phyloP scores from a whole-genome alignment of 2,113 vertebrate genomes.

The Chaetorhynchus papuensis region DNA sequence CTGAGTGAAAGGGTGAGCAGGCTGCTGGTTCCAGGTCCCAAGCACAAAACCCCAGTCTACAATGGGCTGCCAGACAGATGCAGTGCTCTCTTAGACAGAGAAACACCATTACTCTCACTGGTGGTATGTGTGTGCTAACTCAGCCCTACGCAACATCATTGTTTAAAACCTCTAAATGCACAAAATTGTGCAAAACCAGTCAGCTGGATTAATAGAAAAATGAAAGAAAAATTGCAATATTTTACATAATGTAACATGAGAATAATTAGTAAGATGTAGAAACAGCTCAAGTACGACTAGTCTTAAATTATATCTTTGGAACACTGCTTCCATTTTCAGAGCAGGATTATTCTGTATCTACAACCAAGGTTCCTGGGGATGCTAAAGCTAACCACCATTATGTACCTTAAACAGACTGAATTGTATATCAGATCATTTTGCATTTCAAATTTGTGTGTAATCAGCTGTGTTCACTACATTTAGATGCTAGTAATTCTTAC shows the following conservation, averaged over 20 bases:
- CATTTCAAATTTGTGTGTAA: neutral
- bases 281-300: neutral
- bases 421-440: neutral
- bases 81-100: neutral
- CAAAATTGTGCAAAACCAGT: neutral
- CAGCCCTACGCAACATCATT: rapidly evolving
- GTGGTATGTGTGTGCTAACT: neutral
- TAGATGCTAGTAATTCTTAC: neutral
- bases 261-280: neutral
- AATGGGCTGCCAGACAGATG: neutral
- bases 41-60: neutral
- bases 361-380: neutral
- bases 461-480: neutral
- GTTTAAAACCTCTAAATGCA: neutral
- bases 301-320: neutral
- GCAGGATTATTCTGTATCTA: neutral
- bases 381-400: neutral
- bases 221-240: neutral
- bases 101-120: neutral
- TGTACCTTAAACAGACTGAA: neutral
- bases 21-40: neutral
- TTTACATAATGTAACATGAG: neutral
- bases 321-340: neutral
- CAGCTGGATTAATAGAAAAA: neutral
- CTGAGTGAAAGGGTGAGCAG: neutral